These are phyloP conservation scores for Amphiprion ocellaris DNA, from an alignment of 2,113 vertebrate genomes.

Conservation along the genomic window DNA sequence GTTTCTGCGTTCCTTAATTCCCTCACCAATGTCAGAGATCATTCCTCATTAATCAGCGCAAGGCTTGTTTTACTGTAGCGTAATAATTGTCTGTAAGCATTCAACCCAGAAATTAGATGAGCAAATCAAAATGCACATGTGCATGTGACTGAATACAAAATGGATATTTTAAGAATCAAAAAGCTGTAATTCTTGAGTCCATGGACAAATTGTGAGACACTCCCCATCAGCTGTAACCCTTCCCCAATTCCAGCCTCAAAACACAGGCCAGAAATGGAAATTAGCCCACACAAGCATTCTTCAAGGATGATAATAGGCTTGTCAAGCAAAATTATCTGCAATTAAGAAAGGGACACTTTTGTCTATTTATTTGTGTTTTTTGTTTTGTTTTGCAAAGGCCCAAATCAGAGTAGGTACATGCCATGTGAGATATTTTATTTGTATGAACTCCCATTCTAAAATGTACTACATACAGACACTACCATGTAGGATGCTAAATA, in stretches of 20 bases:
- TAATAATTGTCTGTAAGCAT: background rate
- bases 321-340: background rate
- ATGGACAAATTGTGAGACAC: background rate
- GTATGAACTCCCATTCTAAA: too few relatives aligned
- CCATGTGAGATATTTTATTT: background rate
- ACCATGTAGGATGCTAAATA: too few relatives aligned
- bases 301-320: background rate
- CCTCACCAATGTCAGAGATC: background rate
- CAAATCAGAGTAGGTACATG: background rate
- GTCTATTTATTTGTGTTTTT: background rate
- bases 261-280: background rate
- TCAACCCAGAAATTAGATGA: constrained; percentile 16
- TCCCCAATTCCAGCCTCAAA: background rate
- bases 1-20: constrained; percentile 6
- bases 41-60: background rate
- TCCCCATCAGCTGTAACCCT: background rate
- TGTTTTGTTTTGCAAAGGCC: background rate
- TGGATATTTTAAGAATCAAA: background rate
- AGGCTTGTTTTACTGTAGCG: background rate
- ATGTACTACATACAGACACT: too few relatives aligned
- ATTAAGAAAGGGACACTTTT: constrained; percentile 5
- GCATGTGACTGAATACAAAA: background rate
- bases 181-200: background rate
- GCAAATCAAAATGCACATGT: background rate
- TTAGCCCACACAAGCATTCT: background rate